Evolutionary conservation across 2,888 invertebrate genomes (phyloP), one percentile per base, ranked within the genome.

Genomic region (Meganola albula): DNA sequence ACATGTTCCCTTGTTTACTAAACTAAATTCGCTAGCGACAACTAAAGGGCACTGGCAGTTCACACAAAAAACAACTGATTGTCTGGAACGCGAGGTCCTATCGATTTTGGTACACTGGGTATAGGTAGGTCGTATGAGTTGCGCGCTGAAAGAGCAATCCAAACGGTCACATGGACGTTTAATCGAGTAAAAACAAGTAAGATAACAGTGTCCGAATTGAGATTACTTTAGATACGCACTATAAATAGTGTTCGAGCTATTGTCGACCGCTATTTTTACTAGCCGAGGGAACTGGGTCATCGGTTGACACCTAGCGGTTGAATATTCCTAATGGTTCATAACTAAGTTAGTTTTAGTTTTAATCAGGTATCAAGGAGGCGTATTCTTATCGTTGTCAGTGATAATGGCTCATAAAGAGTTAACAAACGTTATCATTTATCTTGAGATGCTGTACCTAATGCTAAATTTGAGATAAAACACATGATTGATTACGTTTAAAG

Each of bases 191-290:
- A 63, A 61, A 59, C 53, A 53, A 74, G 70, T 70, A 67, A 73
- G 76, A 66, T 65, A 48, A 44, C 49, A 49, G 39, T 56, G 63
- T 67, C 62, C 72, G 65, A 55, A 67, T 71, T 68, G 44, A 68
- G 65, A 73, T 73, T 74, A 76, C 66, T 63, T 60, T 73, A 53
- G 73, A 80, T 79, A 77, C 68, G 70, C 66, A 74, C 79, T 83
- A 83, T 68, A 78, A 84, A 84, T 85, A 85, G 83, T 74, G 68
- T 67, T 77, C 68, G 83, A 85, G 84, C 82, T 82, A 80, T 83
- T 82, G 82, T 78, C 71, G 67, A 58, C 49, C 63, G 78, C 82
- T 85, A 84, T 84, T 85, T 84, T 83, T 82, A 78, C 72, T 72
- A 65, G 60, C 59, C 71, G 73, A 74, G 74, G 74, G 63, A 83